Conservation (phyloP, 2,113 vertebrate species). For the Eulacestoma nigropectus region DNA sequence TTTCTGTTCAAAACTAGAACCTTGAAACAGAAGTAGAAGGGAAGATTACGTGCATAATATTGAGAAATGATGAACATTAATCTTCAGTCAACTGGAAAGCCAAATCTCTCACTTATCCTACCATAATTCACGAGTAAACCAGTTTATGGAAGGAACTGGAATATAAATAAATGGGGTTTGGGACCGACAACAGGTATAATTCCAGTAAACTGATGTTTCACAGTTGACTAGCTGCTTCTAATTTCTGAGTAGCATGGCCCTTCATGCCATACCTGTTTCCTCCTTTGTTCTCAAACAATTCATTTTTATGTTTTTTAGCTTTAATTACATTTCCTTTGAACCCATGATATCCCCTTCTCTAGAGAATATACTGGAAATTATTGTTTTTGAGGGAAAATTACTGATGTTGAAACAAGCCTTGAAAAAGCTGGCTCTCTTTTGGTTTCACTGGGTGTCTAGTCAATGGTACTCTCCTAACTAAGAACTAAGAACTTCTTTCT, state of each 20-base stretch:
- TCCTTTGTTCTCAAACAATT: neutral
- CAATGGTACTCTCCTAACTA: neutral
- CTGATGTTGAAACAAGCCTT: neutral
- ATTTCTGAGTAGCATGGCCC: neutral
- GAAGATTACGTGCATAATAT: neutral
- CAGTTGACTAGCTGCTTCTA: neutral
- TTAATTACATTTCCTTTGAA: constrained; percentile 9
- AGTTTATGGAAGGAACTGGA: neutral
- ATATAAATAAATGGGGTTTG: neutral
- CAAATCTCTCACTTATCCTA: neutral
- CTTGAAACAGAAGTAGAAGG: neutral
- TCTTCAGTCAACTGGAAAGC: neutral
- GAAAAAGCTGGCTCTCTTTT: neutral
- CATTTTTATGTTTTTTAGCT: neutral
- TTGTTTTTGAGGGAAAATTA: neutral
- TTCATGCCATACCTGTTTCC: neutral
- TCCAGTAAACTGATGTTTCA: neutral
- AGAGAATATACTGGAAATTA: neutral
- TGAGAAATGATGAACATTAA: neutral
- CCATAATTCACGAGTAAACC: neutral
- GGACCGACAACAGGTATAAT: neutral
- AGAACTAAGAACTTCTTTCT: neutral
- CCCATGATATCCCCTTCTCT: neutral
- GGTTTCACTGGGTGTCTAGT: neutral
- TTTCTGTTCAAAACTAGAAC: neutral